A percentile compares a stretch with the other conserved stretches of the same genome.
Evolutionary conservation across 2,888 invertebrate genomes (phyloP).

Genomic region (Malthinus flaveolus): DNA sequence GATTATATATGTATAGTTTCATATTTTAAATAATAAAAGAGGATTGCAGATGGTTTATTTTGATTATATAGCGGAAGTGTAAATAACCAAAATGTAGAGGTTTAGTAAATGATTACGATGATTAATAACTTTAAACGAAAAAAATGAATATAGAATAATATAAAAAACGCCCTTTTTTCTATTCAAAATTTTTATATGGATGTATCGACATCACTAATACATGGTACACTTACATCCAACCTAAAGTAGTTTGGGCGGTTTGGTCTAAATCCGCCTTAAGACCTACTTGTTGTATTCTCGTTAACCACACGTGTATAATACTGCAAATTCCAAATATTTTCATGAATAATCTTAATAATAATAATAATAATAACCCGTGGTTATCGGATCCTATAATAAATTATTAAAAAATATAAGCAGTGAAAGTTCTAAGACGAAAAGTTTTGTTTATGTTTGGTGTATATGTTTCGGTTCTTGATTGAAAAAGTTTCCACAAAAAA

Average conservation of each 20-base stretch:
- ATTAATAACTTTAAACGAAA: neutral
- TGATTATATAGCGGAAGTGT: conserved; percentile 12
- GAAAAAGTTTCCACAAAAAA: no score
- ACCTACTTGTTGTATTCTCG: conserved; percentile 27
- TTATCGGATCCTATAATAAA: neutral
- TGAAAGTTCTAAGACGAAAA: neutral
- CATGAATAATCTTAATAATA: neutral
- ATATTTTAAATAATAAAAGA: conserved; percentile 7
- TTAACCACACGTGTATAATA: conserved; percentile 4
- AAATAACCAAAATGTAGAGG: neutral
- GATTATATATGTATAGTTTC: conserved; percentile 7
- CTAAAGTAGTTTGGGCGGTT: conserved; percentile 24
- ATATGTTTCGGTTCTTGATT: no score
- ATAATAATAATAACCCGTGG: neutral
- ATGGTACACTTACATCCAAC: conserved; percentile 22
- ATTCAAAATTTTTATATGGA: no score
- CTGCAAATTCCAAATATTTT: conserved; percentile 3
- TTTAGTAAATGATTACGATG: neutral
- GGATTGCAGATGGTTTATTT: conserved; percentile 16
- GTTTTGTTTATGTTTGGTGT: neutral
- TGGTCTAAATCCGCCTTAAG: conserved; percentile 29
- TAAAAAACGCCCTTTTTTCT: no score
- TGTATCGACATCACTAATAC: neutral
- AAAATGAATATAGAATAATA: neutral
- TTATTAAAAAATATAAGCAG: neutral